Base-by-base conservation (phyloP, 92 coral and sea anemone genomes). In the Desmophyllum pertusum region DNA sequence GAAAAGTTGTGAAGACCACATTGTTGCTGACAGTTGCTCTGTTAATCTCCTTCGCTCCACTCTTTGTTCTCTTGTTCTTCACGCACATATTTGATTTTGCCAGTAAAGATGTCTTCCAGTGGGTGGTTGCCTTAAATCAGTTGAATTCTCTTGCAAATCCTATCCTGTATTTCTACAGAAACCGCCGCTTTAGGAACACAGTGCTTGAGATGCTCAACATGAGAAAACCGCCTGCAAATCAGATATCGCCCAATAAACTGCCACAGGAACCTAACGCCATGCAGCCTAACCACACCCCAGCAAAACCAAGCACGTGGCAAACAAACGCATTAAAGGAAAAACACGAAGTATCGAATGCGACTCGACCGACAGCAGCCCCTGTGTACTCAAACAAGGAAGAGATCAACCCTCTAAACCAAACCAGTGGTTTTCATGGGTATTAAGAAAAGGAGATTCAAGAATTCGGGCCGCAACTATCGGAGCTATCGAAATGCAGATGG, bases 141-240 rank as follows among this genome's bases (percentile, higher is more conserved):
- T 61, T 59, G 38, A 77, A 59, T 62, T 77, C 81, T 13, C 31
- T 57, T 31, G 11, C 33, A 17, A 77, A 61, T 11, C 81, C 81
- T 1, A 57, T 77, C 13, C 36, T 77, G 37, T 77, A 59, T 52
- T 77, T 37, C 55, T 77, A 59, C 70, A 57, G 52, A 40, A 77
- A 57, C 11, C 68, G 40, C 50, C 81, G 52, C 9, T 38, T 77
- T 10, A 77, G 70, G 38, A 61, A 57, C 23, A 23, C 51, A 48
- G 64, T 75, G 14, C 43, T 75, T 15, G 40, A 50, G 30, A 75
- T 75, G 64, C 29, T 75, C 2, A 17, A 75, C 15, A 48, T 48
- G 41, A 15, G 29, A 36, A 48, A 75, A 51, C 42, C 40, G 2
- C 30, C 30, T 9, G 19, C 50, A 72, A 72, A 33, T 42, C 21